Conservation (phyloP, 2,797 vertebrate genomes). For the Monodelphis domestica region DNA sequence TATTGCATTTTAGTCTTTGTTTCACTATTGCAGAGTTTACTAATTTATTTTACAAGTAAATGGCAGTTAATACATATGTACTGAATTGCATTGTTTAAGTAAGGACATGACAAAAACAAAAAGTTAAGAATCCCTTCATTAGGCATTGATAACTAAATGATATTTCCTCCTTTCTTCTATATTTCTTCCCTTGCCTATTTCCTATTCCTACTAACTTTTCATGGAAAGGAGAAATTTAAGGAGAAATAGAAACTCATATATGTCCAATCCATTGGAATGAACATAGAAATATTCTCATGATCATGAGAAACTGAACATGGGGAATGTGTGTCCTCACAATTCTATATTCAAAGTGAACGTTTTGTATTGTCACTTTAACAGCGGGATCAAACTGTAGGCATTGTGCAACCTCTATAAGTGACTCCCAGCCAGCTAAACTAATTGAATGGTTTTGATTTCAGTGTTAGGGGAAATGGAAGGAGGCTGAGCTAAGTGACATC, state of each 20-base stretch:
- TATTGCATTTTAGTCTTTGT: too few relatives aligned
- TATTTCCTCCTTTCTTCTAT: background rate
- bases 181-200: background rate
- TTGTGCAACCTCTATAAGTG: background rate
- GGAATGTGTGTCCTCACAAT: background rate
- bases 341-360: background rate
- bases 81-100: too few relatives aligned
- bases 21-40: too few relatives aligned
- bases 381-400: conserved; percentile 39
- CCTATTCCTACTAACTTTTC: conserved; percentile 24
- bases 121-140: background rate
- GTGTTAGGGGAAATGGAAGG: background rate
- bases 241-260: background rate
- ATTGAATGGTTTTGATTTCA: conserved; percentile 31
- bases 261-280: background rate
- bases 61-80: too few relatives aligned
- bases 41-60: too few relatives aligned
- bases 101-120: background rate
- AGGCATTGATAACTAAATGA: background rate
- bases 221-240: background rate
- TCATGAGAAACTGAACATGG: background rate
- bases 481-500: background rate
- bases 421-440: conserved; percentile 15
- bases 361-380: conserved; percentile 37
- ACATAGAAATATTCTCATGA: conserved; percentile 1